Evolutionary conservation across 1,140 invertebrate species (phyloP).

Genomic region (Belonocnema kinseyi): DNA sequence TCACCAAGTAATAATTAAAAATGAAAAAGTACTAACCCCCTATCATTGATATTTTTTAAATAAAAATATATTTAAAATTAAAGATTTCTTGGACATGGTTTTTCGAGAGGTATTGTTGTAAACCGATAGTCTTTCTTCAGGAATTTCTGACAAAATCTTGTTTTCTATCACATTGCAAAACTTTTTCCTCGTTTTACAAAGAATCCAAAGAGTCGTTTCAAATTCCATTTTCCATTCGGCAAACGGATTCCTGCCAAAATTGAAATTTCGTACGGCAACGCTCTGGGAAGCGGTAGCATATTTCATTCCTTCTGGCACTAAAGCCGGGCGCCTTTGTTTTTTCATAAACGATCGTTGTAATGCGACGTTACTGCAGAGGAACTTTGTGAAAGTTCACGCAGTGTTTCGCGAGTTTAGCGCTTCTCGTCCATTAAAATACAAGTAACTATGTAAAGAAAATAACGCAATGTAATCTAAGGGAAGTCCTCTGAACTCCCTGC

Average conservation of each 20-base stretch:
- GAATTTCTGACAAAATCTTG: no score
- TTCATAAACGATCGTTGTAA: not conserved
- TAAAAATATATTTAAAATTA: no score
- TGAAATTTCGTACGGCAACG: not conserved
- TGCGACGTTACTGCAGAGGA: slow-evolving; percentile 22
- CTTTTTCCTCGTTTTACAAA: not conserved
- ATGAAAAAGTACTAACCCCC: no score
- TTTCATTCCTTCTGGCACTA: slow-evolving; percentile 18
- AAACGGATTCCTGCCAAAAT: slow-evolving; percentile 30
- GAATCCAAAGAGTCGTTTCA: slow-evolving; percentile 11
- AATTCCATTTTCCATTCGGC: not conserved
- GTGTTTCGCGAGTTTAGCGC: not conserved
- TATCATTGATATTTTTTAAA: no score
- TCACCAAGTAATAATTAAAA: no score
- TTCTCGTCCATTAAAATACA: not conserved
- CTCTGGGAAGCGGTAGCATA: slow-evolving; percentile 9
- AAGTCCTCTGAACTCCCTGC: not conserved
- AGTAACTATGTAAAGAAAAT: slow-evolving; percentile 3
- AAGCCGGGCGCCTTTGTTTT: not conserved
- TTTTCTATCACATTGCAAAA: not conserved
- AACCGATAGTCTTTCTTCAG: no score
- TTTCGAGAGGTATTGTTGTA: no score
- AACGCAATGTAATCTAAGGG: not conserved
- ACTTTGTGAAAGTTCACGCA: slow-evolving; percentile 21
- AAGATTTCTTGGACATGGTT: no score